These are phyloP conservation scores for Ceraclea dissimilis DNA, from an alignment of 2,888 invertebrate species.

Conservation along the genomic window DNA sequence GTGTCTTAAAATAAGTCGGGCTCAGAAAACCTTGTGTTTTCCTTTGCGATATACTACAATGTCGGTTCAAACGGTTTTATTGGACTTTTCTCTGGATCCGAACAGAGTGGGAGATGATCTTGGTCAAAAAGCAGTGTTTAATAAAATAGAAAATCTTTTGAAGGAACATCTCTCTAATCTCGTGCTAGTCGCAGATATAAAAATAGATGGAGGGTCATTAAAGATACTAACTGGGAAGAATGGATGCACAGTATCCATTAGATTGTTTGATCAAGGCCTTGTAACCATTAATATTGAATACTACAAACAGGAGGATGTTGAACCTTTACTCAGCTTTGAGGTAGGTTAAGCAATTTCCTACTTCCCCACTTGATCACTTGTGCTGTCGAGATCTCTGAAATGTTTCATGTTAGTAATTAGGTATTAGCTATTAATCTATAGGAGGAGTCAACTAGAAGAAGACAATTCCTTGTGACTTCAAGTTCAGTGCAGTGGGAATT, in stretches of 20 bases:
- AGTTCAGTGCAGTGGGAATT: too few relatives aligned
- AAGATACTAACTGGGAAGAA: constrained; percentile 64
- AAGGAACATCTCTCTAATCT: constrained; percentile 65
- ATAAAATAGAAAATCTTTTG: constrained; percentile 59
- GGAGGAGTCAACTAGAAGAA: too few relatives aligned
- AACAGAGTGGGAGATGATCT: constrained; percentile 57
- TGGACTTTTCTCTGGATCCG: constrained; percentile 73
- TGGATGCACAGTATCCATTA: constrained; percentile 60
- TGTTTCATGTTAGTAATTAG: too few relatives aligned
- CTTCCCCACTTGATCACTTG: too few relatives aligned
- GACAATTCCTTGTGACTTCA: too few relatives aligned
- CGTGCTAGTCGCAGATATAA: constrained; percentile 59
- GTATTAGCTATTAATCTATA: too few relatives aligned
- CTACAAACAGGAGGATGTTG: constrained; percentile 66
- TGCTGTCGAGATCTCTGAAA: too few relatives aligned
- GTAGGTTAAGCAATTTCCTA: constrained; percentile 42
- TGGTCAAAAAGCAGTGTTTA: constrained; percentile 56
- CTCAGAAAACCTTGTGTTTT: too few relatives aligned
- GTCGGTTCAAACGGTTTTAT: constrained; percentile 71
- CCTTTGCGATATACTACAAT: constrained; percentile 35
- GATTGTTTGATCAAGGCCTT: constrained; percentile 68
- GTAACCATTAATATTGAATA: constrained; percentile 79
- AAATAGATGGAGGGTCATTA: constrained; percentile 62
- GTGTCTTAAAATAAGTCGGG: too few relatives aligned
- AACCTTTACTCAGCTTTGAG: constrained; percentile 67